These are phyloP conservation scores for Gasterosteus nipponicus DNA, from an alignment of 2,113 vertebrate species.

Conservation along the genomic window DNA sequence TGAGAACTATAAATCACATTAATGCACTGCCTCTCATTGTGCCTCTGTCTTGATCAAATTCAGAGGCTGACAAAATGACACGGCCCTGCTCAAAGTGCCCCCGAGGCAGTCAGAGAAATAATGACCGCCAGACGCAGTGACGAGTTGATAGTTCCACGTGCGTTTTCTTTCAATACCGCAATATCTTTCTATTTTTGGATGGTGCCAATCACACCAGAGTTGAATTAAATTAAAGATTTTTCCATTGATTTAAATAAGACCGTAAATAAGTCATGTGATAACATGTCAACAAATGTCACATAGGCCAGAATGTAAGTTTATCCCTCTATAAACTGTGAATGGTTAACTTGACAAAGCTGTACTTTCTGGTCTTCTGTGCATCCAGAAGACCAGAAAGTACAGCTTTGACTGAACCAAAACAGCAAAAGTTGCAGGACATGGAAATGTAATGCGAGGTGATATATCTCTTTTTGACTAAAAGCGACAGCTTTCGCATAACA, in stretches of 20 bases:
- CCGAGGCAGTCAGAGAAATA: conserved; percentile 28
- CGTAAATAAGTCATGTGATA: neutral
- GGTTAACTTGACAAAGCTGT: neutral
- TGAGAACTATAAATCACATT: conserved; percentile 84
- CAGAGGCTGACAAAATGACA: conserved; percentile 64
- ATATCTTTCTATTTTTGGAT: conserved; percentile 17
- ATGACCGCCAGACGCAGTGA: conserved; percentile 24
- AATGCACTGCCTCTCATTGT: conserved; percentile 80
- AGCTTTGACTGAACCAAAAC: neutral
- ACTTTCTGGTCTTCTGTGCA: too few species aligned
- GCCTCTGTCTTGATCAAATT: conserved; percentile 83
- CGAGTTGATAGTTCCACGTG: conserved; percentile 20
- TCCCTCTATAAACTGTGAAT: neutral
- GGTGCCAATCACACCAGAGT: neutral
- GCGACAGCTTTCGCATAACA: neutral
- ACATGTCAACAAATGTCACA: neutral
- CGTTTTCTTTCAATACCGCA: conserved; percentile 31
- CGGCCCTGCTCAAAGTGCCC: conserved; percentile 36
- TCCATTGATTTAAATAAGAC: neutral
- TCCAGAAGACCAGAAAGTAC: neutral
- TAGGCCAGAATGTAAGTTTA: neutral
- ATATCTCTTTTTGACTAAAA: neutral
- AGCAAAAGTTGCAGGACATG: neutral
- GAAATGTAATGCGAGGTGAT: neutral
- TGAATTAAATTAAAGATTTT: neutral